Evolutionary conservation across 2,888 invertebrate genomes (phyloP), one percentile per base, ranked within the genome.

Genomic region (Euspilapteryx auroguttella): DNA sequence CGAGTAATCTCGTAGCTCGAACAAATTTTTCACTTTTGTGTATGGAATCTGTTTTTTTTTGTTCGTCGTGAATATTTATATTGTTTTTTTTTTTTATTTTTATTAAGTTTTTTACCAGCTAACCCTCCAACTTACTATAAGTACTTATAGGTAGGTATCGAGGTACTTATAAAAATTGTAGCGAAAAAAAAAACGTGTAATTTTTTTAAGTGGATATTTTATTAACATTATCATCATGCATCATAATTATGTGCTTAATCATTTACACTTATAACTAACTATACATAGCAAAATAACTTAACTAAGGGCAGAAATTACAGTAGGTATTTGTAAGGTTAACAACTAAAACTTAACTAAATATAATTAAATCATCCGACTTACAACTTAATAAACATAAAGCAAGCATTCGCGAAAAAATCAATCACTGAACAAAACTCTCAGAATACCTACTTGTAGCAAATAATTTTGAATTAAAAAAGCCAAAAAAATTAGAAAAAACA

Each of bases 181-280:
- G 34, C 39, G 47, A 45, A 42, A 40, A 55, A 62, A 54, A 46
- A 50, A 62, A 44, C 43, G 44, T 34, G 36, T 66, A 56, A 59
- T 59, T 71, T 73, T 17, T 73, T 71, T 66, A 68, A 64, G 69
- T 69, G 64, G 66, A 69, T 69, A 71, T 73, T 75, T 73, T 71
- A 73, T 71, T 73, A 75, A 75, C 71, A 69, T 73, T 71, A 73
- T 68, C 66, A 73, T 75, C 73, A 75, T 75, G 73, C 73, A 73
- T 75, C 71, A 64, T 71, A 66, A 69, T 61, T 73, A 75, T 59
- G 71, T 71, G 64, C 71, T 73, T 69, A 64, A 52, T 68, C 68
- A 73, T 73, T 65, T 75, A 75, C 71, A 75, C 71, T 69, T 75
- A 75, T 55, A 64, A 71, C 73, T 75, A 75, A 55, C 73, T 75